Evolutionary conservation across 2,888 invertebrate species (phyloP).

Genomic region (Phymatocera aterrima): DNA sequence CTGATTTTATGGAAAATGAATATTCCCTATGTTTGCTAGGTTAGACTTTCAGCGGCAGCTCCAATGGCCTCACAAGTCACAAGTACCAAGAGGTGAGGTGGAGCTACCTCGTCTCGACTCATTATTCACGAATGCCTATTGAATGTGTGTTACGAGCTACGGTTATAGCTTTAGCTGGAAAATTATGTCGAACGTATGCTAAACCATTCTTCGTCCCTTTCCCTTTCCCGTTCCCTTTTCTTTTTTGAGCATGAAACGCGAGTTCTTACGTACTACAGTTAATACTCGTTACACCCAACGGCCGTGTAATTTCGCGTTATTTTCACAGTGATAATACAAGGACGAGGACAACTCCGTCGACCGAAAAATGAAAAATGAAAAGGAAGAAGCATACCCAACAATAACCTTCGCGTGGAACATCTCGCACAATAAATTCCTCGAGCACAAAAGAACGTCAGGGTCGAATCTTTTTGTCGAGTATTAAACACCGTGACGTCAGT

Average conservation of each 20-base stretch:
- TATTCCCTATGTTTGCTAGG: too few species aligned
- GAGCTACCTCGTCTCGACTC: too few species aligned
- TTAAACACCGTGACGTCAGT: neutral
- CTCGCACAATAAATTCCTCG: neutral
- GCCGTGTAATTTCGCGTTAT: neutral
- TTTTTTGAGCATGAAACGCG: neutral
- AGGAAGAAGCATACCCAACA: neutral
- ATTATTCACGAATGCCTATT: too few species aligned
- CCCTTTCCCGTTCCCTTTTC: too few species aligned
- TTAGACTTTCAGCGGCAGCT: too few species aligned
- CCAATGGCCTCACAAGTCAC: too few species aligned
- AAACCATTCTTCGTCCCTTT: too few species aligned
- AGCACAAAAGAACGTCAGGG: neutral
- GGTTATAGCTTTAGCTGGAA: too few species aligned
- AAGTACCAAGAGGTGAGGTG: too few species aligned
- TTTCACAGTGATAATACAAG: neutral
- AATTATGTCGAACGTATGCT: too few species aligned
- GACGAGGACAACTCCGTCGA: neutral
- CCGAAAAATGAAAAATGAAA: neutral
- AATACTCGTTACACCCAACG: neutral
- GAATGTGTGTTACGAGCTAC: too few species aligned
- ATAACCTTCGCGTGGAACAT: neutral
- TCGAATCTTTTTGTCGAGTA: neutral
- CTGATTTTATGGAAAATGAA: too few species aligned
- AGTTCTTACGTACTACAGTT: neutral